These are phyloP conservation scores for Cladopsammia gracilis DNA, from an alignment of 64 coral and sea anemone species.

Conservation along the genomic window DNA sequence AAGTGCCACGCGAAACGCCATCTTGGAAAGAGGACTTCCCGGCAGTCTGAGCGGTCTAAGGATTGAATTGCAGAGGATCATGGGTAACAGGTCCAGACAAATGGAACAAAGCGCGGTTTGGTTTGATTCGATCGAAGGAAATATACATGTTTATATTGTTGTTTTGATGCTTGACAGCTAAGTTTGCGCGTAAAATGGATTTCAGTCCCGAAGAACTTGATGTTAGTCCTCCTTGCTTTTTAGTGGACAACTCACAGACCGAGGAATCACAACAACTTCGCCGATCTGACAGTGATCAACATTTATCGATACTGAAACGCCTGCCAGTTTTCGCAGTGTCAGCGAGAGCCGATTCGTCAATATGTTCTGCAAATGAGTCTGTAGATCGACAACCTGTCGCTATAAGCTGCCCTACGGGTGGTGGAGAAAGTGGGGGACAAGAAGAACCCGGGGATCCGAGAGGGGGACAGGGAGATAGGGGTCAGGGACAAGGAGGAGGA, in stretches of 20 bases:
- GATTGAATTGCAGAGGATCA: slow-evolving; percentile 6
- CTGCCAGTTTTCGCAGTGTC: slow-evolving; percentile 7
- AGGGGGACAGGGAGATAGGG: not conserved
- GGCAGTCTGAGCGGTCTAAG: slow-evolving; percentile 37
- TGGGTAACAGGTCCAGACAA: slow-evolving; percentile 38
- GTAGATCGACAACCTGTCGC: not conserved
- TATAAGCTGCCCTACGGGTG: not conserved
- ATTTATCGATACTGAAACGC: slow-evolving; percentile 20
- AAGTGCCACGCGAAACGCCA: slow-evolving; percentile 97
- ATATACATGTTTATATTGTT: not conserved
- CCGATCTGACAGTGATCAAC: slow-evolving; percentile 29
- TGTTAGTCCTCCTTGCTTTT: slow-evolving; percentile 78
- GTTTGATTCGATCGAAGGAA: slow-evolving; percentile 29
- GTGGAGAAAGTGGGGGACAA: slow-evolving; percentile 27
- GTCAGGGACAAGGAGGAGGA: not conserved
- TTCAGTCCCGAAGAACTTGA: slow-evolving; percentile 80
- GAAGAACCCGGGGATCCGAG: slow-evolving; percentile 16
- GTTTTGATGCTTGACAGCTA: not conserved
- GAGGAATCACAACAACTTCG: slow-evolving; percentile 18
- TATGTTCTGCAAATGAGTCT: not conserved
- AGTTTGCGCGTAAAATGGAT: slow-evolving; percentile 59
- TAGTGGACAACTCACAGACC: slow-evolving; percentile 79
- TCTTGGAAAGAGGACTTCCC: slow-evolving; percentile 86
- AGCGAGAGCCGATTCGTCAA: not conserved
- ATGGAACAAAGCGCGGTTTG: slow-evolving; percentile 48